Evolutionary conservation across 53 echinoderm and acorn worm species (phyloP).

Genomic region (Mesocentrotus franciscanus): DNA sequence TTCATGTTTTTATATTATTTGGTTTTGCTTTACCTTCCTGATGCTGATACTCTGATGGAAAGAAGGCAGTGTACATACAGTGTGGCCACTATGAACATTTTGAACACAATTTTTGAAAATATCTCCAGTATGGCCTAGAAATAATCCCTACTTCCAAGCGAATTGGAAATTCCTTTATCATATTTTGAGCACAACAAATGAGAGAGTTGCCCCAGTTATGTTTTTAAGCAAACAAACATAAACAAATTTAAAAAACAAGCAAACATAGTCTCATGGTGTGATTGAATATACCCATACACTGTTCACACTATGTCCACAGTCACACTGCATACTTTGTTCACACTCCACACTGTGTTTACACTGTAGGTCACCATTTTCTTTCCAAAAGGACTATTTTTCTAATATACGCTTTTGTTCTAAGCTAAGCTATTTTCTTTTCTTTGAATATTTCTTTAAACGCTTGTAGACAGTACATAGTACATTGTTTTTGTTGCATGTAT

Average conservation of each 20-base stretch:
- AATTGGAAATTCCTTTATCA: too few species aligned
- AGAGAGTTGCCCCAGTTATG: too few species aligned
- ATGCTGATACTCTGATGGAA: background rate
- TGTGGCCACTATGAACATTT: background rate
- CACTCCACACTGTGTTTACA: background rate
- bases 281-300: background rate
- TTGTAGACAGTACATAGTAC: background rate
- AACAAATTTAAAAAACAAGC: too few species aligned
- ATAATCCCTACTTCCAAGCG: too few species aligned
- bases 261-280: too few species aligned
- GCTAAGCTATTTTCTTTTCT: background rate
- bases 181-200: too few species aligned
- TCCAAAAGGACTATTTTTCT: background rate
- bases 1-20: background rate
- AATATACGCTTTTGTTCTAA: background rate
- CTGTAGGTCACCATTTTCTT: background rate
- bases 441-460: background rate
- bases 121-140: too few species aligned
- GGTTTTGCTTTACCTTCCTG: background rate
- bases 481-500: background rate
- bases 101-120: background rate
- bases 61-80: background rate
- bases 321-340: background rate
- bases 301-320: background rate
- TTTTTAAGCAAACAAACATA: too few species aligned